Conservation (phyloP, 2,888 invertebrate species). For the Drosophila meridionalis region DNA sequence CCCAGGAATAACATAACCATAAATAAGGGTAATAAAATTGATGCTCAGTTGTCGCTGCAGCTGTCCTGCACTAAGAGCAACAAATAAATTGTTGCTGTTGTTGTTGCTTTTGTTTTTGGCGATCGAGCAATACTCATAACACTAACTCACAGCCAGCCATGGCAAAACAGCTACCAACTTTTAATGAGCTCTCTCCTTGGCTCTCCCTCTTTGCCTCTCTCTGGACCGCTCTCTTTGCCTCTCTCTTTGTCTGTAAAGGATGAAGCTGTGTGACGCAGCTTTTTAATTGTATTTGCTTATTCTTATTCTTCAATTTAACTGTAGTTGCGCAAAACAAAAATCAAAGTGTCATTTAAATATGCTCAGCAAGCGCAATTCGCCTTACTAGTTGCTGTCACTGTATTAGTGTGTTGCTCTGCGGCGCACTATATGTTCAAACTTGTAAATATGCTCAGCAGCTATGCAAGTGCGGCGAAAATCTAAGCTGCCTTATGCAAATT, state of each 20-base stretch:
- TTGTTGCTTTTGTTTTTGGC: conserved; percentile 34
- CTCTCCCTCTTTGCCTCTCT: neutral
- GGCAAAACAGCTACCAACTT: conserved; percentile 30
- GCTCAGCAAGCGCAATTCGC: neutral
- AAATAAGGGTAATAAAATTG: conserved; percentile 79
- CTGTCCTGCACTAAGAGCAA: conserved; percentile 50
- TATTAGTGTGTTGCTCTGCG: neutral
- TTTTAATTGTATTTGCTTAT: neutral
- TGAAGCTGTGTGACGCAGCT: conserved; percentile 3
- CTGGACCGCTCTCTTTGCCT: neutral
- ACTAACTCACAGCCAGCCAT: conserved; percentile 56
- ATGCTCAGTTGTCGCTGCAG: conserved; percentile 73
- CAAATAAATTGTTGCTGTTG: conserved; percentile 59
- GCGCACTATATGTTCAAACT: neutral
- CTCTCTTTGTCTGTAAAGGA: neutral
- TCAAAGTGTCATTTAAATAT: neutral
- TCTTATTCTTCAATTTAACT: neutral
- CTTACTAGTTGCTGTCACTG: neutral
- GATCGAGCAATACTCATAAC: conserved; percentile 69
- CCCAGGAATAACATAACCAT: conserved; percentile 66
- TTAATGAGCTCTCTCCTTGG: conserved; percentile 30
- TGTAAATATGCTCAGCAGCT: neutral
- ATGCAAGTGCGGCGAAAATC: neutral
- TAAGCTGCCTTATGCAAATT: neutral
- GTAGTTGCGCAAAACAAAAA: neutral